Conservation (phyloP, 2,888 invertebrate genomes). For the Troides aeacus region DNA sequence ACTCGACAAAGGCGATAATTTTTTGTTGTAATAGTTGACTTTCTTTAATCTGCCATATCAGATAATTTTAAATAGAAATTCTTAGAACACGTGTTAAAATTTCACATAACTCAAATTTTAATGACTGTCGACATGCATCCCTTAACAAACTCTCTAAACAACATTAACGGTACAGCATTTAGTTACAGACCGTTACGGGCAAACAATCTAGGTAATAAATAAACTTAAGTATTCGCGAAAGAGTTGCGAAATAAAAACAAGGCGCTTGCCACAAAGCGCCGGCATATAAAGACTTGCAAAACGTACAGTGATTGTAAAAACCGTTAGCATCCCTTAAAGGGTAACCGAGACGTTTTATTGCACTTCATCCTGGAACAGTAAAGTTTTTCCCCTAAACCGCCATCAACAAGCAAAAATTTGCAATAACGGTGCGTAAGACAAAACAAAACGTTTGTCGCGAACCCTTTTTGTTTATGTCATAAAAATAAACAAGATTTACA, state of each 20-base stretch:
- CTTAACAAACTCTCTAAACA: constrained; percentile 27
- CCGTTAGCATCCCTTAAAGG: constrained; percentile 53
- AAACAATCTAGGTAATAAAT: constrained; percentile 37
- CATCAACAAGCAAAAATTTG: constrained; percentile 22
- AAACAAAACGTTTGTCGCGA: constrained; percentile 1
- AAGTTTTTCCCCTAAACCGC: constrained; percentile 20
- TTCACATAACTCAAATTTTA: neutral
- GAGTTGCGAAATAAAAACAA: constrained; percentile 56
- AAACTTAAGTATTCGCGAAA: constrained; percentile 49
- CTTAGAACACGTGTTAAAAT: neutral
- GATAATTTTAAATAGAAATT: neutral
- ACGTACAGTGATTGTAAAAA: constrained; percentile 35
- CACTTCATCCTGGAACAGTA: constrained; percentile 40
- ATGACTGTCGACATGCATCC: neutral
- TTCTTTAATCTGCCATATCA: neutral
- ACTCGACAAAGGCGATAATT: no score
- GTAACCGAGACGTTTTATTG: constrained; percentile 53
- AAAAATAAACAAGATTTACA: constrained; percentile 18
- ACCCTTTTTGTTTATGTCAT: neutral
- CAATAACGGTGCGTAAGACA: constrained; percentile 22
- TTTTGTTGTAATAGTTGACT: no score
- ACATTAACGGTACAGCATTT: constrained; percentile 49
- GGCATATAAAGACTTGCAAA: constrained; percentile 34
- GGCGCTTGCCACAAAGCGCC: constrained; percentile 39
- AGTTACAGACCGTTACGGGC: constrained; percentile 43